Evolutionary conservation across 92 coral and sea anemone genomes (phyloP).

Genomic region (Chrysogorgia sp.): DNA sequence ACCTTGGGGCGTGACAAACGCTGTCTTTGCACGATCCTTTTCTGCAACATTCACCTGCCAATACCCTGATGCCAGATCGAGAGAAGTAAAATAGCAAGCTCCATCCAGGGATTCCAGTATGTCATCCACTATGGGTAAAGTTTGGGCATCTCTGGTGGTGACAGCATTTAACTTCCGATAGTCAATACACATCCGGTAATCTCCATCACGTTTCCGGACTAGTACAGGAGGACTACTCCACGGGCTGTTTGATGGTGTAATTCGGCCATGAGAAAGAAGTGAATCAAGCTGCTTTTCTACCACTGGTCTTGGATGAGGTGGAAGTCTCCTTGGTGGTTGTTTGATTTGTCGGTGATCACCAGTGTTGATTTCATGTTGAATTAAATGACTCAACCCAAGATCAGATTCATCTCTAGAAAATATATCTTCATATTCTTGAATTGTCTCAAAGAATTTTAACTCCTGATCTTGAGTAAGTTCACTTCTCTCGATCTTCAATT

Average conservation of each 20-base stretch:
- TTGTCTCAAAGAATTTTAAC: slow-evolving; percentile 27
- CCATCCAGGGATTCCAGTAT: too few relatives aligned
- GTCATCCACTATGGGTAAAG: slow-evolving; percentile 46
- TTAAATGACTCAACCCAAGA: slow-evolving; percentile 55
- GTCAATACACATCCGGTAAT: too few relatives aligned
- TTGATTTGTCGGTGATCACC: slow-evolving; percentile 58
- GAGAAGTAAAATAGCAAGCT: too few relatives aligned
- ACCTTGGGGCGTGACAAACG: slow-evolving; percentile 35
- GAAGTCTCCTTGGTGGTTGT: slow-evolving; percentile 49
- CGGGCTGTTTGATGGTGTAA: slow-evolving; percentile 45
- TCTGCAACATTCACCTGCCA: too few relatives aligned
- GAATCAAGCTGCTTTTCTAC: slow-evolving; percentile 42
- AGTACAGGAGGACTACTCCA: slow-evolving; percentile 62
- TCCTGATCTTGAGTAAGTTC: slow-evolving; percentile 54
- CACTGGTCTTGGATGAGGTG: slow-evolving; percentile 31
- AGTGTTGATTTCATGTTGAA: slow-evolving; percentile 60
- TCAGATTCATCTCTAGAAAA: slow-evolving; percentile 49
- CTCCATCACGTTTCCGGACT: slow-evolving; percentile 51
- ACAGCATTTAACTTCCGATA: slow-evolving; percentile 44
- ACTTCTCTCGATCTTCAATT: slow-evolving; percentile 22
- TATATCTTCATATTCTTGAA: slow-evolving; percentile 55
- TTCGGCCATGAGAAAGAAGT: slow-evolving; percentile 50
- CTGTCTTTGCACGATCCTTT: slow-evolving; percentile 27
- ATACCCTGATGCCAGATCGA: too few relatives aligned
- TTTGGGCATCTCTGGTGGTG: slow-evolving; percentile 57